These are phyloP conservation scores for Trematomus loennbergii DNA, from an alignment of 2,113 vertebrate genomes.

Conservation along the genomic window DNA sequence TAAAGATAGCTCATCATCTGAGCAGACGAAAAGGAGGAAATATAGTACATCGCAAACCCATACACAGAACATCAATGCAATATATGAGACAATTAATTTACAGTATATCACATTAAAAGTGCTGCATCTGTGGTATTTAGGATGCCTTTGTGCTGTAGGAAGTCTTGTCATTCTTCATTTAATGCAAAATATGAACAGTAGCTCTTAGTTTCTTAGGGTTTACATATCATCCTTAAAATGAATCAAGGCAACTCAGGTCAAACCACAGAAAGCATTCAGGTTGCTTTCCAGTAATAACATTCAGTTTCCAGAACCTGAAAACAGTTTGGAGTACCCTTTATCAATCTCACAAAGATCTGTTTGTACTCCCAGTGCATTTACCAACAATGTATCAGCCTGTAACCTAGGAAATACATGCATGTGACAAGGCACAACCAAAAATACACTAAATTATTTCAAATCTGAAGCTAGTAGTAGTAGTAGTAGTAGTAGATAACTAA, in stretches of 20 bases:
- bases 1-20: neutral
- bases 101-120: constrained; percentile 22
- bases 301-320: constrained; percentile 1
- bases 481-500: neutral
- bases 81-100: constrained; percentile 8
- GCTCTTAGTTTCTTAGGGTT: neutral
- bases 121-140: neutral
- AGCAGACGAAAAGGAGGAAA: neutral
- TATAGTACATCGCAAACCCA: neutral
- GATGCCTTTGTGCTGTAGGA: neutral
- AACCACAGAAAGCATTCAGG: neutral
- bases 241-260: neutral
- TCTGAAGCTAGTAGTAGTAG: too few relatives aligned
- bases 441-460: neutral
- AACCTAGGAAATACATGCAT: neutral
- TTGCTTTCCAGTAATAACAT: constrained; percentile 5
- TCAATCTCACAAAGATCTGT: constrained; percentile 3
- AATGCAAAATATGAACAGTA: neutral
- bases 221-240: constrained; percentile 11
- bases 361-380: constrained; percentile 29
- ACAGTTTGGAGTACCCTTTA: neutral
- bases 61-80: constrained; percentile 2
- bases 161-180: neutral
- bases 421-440: neutral
- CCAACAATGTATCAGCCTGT: constrained; percentile 22